Conservation (phyloP, 1,140 invertebrate genomes). For the Bombus confusus region DNA sequence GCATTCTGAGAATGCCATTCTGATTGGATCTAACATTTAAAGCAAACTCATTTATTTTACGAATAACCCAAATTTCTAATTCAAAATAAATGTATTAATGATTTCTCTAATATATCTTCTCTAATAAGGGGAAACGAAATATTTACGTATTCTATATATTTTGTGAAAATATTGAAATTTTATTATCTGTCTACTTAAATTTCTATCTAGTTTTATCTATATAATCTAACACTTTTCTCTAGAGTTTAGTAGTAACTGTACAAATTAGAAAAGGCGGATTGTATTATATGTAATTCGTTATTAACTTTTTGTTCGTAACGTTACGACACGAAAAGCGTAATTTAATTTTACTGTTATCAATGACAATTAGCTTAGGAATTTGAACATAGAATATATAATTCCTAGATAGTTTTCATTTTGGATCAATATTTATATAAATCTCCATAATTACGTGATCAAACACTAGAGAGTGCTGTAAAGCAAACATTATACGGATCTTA, state of each 20-base stretch:
- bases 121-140: background rate
- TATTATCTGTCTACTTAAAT: background rate
- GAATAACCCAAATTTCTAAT: background rate
- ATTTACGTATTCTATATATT: background rate
- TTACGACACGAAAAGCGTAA: background rate
- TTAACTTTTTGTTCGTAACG: background rate
- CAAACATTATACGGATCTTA: background rate
- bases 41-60: background rate
- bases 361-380: background rate
- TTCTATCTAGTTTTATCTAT: background rate
- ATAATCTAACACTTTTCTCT: background rate
- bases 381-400: background rate
- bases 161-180: background rate
- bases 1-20: background rate
- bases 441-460: background rate
- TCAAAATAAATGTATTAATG: background rate
- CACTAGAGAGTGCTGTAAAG: background rate
- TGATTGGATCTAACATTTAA: constrained; percentile 31
- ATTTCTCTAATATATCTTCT: background rate
- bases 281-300: background rate
- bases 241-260: background rate
- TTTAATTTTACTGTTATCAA: constrained; percentile 2
- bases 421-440: background rate
- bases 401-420: background rate
- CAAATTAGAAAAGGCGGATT: background rate